phyloP scores from a whole-genome alignment of 2,888 invertebrate genomes.

The Phaedon cochleariae region DNA sequence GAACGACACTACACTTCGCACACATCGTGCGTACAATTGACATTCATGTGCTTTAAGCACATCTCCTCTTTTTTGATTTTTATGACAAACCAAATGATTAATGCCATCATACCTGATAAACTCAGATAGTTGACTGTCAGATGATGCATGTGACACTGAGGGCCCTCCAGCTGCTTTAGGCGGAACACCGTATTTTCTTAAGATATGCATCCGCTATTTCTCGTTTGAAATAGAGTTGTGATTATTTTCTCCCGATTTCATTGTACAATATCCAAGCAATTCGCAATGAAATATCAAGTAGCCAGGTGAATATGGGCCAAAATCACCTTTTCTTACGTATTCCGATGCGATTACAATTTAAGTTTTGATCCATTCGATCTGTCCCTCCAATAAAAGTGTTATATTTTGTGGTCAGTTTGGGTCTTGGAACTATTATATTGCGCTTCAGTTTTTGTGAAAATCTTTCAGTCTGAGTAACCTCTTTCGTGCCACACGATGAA shows the following conservation, averaged over 20 bases:
- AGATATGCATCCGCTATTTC: slow-evolving; percentile 20
- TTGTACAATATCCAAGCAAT: slow-evolving; percentile 16
- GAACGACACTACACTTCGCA: slow-evolving; percentile 13
- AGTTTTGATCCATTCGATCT: too few relatives aligned
- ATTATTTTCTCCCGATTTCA: slow-evolving; percentile 16
- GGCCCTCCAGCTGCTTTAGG: slow-evolving; percentile 3
- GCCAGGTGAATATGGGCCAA: too few relatives aligned
- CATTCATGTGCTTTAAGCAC: slow-evolving; percentile 15
- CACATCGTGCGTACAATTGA: slow-evolving; percentile 19
- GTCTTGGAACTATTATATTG: background rate
- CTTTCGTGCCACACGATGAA: too few relatives aligned
- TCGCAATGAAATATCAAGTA: slow-evolving; percentile 12
- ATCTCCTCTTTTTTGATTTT: slow-evolving; percentile 20
- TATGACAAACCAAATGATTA: slow-evolving; percentile 20
- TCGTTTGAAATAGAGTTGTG: slow-evolving; percentile 19
- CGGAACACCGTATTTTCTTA: slow-evolving; percentile 6
- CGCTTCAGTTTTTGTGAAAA: too few relatives aligned
- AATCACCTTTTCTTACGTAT: background rate
- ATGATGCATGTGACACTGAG: slow-evolving; percentile 14
- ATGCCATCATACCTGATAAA: too few relatives aligned
- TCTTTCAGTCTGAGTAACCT: too few relatives aligned
- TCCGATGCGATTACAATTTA: background rate
- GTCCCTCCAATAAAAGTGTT: slow-evolving; percentile 24
- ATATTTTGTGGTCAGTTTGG: background rate
- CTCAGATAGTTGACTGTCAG: slow-evolving; percentile 16